These are phyloP conservation scores for Xanthorhoe designata DNA, from an alignment of 2,888 invertebrate species.

Conservation along the genomic window DNA sequence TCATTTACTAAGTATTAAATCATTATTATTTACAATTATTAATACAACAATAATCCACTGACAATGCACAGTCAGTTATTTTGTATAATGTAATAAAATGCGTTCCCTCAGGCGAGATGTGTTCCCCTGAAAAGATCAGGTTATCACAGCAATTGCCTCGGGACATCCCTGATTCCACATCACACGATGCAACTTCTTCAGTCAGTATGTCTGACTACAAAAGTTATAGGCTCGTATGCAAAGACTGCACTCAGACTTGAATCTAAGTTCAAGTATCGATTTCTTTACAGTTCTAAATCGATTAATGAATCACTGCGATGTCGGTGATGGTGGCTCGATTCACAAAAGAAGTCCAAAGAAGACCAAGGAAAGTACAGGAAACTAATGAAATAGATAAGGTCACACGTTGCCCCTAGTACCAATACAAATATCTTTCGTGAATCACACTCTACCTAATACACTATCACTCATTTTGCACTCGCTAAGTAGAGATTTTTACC, in stretches of 20 bases:
- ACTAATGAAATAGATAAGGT: no score
- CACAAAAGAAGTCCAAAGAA: no score
- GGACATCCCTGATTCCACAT: slow-evolving; percentile 2
- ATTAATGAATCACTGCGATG: no score
- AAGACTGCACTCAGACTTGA: background rate
- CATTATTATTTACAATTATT: background rate
- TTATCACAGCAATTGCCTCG: slow-evolving; percentile 6
- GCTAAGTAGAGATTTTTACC: no score
- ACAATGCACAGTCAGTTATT: background rate
- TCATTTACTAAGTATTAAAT: background rate
- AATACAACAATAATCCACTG: background rate
- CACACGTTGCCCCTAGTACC: no score
- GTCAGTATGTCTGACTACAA: background rate
- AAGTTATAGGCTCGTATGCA: background rate
- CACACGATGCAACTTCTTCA: background rate
- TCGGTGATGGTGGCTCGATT: no score
- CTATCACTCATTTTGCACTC: no score
- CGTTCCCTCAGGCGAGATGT: background rate
- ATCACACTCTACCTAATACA: no score
- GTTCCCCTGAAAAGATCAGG: background rate
- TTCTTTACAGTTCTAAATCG: no score
- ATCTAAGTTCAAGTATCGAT: background rate
- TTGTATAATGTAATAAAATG: slow-evolving; percentile 3
- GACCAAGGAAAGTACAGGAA: no score
- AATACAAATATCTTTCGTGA: no score